A percentile compares a stretch with the other conserved stretches of the same genome.
These are phyloP conservation scores for Drosophila mojavensis DNA, from an alignment of 1,140 invertebrate species.

Conservation along the genomic window DNA sequence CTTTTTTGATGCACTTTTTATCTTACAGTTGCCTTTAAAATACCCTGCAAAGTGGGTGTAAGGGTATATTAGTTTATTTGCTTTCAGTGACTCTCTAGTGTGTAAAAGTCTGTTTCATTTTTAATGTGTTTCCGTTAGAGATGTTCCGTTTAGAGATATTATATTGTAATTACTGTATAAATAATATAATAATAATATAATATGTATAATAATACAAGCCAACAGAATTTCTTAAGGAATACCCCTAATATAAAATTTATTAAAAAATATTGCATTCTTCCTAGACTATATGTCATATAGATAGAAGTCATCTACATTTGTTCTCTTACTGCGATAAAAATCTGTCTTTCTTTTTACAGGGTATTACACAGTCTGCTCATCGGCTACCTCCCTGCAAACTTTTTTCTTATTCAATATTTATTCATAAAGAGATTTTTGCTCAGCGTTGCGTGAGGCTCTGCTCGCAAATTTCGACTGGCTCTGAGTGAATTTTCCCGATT, in stretches of 20 bases:
- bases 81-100: background rate
- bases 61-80: background rate
- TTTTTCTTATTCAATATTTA: conserved; percentile 50
- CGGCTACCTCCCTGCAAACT: background rate
- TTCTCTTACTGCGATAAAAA: too few species aligned
- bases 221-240: background rate
- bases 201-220: too few species aligned
- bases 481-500: conserved; percentile 59
- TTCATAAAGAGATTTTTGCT: conserved; percentile 54
- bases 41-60: background rate
- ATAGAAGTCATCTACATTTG: too few species aligned
- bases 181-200: too few species aligned
- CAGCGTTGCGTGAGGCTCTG: conserved; percentile 55
- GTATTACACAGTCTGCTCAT: background rate
- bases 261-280: too few species aligned
- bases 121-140: too few species aligned
- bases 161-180: too few species aligned
- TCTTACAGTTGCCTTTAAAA: conserved; percentile 6
- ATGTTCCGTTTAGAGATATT: too few species aligned
- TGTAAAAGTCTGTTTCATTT: background rate
- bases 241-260: background rate
- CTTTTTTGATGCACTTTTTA: conserved; percentile 25
- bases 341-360: background rate
- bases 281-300: too few species aligned
- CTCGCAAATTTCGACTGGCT: conserved; percentile 24